Conservation (phyloP, 2,113 vertebrate genomes). For the Corvus hawaiiensis region DNA sequence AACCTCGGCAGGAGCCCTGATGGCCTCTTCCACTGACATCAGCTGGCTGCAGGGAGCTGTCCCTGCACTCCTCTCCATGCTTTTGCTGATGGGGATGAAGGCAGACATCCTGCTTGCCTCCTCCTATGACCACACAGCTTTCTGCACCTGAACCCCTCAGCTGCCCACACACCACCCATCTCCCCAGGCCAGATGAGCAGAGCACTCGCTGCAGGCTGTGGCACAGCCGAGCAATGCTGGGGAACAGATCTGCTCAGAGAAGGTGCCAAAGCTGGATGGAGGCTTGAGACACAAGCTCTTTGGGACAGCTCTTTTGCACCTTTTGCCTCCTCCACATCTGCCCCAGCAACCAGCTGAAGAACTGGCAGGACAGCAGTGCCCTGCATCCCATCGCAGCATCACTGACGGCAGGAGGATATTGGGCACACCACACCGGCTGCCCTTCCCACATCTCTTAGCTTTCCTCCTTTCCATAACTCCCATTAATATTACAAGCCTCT, state of each 20-base stretch:
- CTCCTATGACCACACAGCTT: background rate
- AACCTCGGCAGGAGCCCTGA: background rate
- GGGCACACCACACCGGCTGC: background rate
- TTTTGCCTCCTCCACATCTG: background rate
- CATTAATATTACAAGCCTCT: background rate
- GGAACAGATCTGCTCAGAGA: background rate
- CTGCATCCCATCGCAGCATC: rapidly evolving
- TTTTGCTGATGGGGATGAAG: background rate
- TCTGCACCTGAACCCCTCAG: background rate
- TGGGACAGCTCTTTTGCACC: background rate
- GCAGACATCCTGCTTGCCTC: background rate
- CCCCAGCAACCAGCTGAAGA: background rate
- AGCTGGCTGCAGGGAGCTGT: background rate
- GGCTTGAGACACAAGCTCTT: background rate
- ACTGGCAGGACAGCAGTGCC: background rate
- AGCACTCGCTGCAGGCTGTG: rapidly evolving
- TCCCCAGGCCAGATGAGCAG: background rate
- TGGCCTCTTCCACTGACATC: background rate
- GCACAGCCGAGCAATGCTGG: background rate
- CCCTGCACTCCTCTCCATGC: background rate
- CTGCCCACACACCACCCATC: background rate
- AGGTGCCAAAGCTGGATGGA: background rate
- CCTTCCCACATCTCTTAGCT: background rate
- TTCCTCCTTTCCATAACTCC: background rate
- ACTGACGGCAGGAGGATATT: background rate